These are phyloP conservation scores for Pegoplata infirma DNA, from an alignment of 2,888 invertebrate species.

Conservation along the genomic window DNA sequence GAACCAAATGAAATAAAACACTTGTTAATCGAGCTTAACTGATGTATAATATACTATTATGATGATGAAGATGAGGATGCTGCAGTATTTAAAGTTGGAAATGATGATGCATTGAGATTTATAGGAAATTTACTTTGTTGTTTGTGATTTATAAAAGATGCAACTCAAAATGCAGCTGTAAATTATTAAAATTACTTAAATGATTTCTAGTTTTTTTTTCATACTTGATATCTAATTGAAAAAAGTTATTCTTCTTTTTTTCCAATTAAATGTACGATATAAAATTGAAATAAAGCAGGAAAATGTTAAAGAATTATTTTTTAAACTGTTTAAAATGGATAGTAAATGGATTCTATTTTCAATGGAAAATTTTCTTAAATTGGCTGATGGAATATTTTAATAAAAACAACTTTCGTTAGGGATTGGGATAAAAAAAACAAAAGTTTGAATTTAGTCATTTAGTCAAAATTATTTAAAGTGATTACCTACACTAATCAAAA, in stretches of 20 bases:
- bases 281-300: background rate
- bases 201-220: slow-evolving; percentile 43
- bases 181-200: slow-evolving; percentile 62
- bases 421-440: too few species aligned
- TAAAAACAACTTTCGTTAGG: too few species aligned
- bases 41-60: slow-evolving; percentile 40
- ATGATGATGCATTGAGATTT: slow-evolving; percentile 49
- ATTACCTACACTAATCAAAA: too few species aligned
- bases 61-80: slow-evolving; percentile 21
- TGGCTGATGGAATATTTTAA: too few species aligned
- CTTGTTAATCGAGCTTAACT: slow-evolving; percentile 63
- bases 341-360: too few species aligned
- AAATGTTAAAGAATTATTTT: background rate
- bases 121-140: slow-evolving; percentile 55
- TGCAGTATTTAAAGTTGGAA: too few species aligned
- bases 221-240: slow-evolving; percentile 20
- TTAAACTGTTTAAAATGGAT: too few species aligned
- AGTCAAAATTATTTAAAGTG: too few species aligned
- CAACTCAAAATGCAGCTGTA: slow-evolving; percentile 55
- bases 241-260: slow-evolving; percentile 9
- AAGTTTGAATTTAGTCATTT: too few species aligned
- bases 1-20: slow-evolving; percentile 57
- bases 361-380: too few species aligned
- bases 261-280: background rate
- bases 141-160: slow-evolving; percentile 41